Evolutionary conservation across 2,797 vertebrate species (phyloP), one percentile per base, ranked within the genome.

Genomic region (Harpagifer antarcticus): DNA sequence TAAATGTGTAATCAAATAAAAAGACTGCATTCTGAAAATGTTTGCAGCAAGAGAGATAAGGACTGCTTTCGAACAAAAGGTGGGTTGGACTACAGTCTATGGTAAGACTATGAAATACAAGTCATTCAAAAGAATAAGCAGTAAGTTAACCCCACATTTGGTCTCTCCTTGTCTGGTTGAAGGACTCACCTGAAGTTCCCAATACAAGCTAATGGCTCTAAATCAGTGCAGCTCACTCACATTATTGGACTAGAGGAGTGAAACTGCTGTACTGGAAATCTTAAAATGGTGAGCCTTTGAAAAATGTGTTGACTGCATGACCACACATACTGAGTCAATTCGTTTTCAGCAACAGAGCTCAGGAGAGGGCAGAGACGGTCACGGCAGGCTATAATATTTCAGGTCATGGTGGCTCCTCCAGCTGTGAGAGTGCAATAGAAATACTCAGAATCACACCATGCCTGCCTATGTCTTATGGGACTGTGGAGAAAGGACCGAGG

Each of bases 401-500:
- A 64, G 48, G 72, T 75, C 76, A 68, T 72, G 68, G 72, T 47
- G 55, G 63, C 63, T 40, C 45, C 44, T 58, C 71, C 56, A 67
- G 66, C 70, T 61, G 66, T 15, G 62, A 49, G 14, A 27, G 20
- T 55, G 48, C 49, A 55, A 42, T 47, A 47, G n/a, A 71, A 72
- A 72, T 17, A 17, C 37, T 33, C 15, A 76, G 14, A 20, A 23
- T 31, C 23, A 42, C 11, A 47, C 52, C 47, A 45, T 66, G 49
- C 66, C 53, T n/a, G 57, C 2, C 43, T 16, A 58, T 76, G 72
- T 17, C 55, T n/a, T 15, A 70, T 27, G 19, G 27, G 8, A 19
- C 19, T 11, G 9, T 56, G 60, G 15, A 16, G 50, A 56, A 64
- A 27, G 16, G 44, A 70, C 40, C 17, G 16, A 16, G 44, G 33